Percentiles rank a stretch among this genome's conserved stretches.
These are phyloP conservation scores for Mimachlamys varia DNA, from an alignment of 2,888 invertebrate genomes.

Conservation along the genomic window DNA sequence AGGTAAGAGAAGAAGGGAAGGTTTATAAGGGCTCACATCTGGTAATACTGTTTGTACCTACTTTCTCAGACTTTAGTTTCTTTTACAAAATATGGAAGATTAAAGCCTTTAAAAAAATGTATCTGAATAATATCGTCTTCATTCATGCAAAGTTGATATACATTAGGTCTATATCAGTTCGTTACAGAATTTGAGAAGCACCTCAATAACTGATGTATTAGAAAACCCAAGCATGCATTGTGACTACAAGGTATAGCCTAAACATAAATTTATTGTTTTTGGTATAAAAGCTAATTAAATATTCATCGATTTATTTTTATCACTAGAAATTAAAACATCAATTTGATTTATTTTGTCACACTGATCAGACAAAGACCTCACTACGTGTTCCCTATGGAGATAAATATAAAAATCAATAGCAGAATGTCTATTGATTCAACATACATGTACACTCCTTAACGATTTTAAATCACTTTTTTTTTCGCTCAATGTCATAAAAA, in stretches of 20 bases:
- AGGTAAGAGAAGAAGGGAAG: too few species aligned
- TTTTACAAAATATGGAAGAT: not conserved
- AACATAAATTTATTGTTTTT: not conserved
- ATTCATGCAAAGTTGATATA: not conserved
- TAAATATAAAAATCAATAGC: not conserved
- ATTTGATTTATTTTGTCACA: constrained; percentile 29
- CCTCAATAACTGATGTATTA: not conserved
- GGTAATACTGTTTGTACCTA: too few species aligned
- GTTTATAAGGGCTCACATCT: too few species aligned
- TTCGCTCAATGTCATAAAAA: not conserved
- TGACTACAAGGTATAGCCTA: not conserved
- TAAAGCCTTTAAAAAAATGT: not conserved
- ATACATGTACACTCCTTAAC: not conserved
- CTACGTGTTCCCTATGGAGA: not conserved
- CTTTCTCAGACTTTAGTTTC: not conserved
- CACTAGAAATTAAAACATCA: constrained; percentile 24
- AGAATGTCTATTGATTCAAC: not conserved
- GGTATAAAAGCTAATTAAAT: not conserved
- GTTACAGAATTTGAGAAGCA: not conserved
- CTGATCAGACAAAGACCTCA: not conserved
- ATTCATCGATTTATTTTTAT: constrained; percentile 1
- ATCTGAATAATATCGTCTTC: not conserved
- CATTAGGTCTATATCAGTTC: not conserved
- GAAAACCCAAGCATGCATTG: constrained; percentile 23
- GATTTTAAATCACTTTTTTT: not conserved